Percentiles rank a stretch among this genome's conserved stretches.
Conservation (phyloP, 2,797 vertebrate species). For the Poecile montanus region DNA sequence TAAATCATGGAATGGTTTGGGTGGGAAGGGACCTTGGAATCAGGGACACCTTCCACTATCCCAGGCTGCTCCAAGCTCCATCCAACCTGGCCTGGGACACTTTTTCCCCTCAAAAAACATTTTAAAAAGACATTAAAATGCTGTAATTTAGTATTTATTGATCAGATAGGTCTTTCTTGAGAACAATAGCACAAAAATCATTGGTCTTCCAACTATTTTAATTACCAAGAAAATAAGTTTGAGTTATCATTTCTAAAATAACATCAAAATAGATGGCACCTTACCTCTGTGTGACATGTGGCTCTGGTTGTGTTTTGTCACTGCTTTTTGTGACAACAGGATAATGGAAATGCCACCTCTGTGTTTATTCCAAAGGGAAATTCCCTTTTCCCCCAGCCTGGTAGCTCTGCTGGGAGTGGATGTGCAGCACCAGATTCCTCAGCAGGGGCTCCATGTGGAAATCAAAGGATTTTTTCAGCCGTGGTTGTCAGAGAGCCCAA, state of each 20-base stretch:
- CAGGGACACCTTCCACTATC: not conserved
- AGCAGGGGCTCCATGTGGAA: fast-evolving
- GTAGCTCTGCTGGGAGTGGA: not conserved
- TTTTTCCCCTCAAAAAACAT: not conserved
- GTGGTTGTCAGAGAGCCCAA: fast-evolving
- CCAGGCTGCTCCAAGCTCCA: not conserved
- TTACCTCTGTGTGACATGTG: not conserved
- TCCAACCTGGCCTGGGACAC: not conserved
- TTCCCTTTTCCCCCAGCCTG: not conserved
- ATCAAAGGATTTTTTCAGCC: not conserved
- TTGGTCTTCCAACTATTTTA: not conserved
- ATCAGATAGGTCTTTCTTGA: not conserved
- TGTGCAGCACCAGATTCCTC: not conserved
- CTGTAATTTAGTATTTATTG: not conserved
- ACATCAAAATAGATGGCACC: not conserved
- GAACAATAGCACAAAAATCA: not conserved
- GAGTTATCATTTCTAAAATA: not conserved
- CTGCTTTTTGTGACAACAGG: not conserved
- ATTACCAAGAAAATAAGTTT: not conserved
- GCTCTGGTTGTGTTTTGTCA: not conserved
- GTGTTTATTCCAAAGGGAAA: not conserved
- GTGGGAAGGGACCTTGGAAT: not conserved
- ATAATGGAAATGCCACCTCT: not conserved
- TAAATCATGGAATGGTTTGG: not conserved
- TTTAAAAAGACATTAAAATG: not conserved